phyloP scores from a whole-genome alignment of 2,797 vertebrate genomes.

The Pseudochirops cupreus region DNA sequence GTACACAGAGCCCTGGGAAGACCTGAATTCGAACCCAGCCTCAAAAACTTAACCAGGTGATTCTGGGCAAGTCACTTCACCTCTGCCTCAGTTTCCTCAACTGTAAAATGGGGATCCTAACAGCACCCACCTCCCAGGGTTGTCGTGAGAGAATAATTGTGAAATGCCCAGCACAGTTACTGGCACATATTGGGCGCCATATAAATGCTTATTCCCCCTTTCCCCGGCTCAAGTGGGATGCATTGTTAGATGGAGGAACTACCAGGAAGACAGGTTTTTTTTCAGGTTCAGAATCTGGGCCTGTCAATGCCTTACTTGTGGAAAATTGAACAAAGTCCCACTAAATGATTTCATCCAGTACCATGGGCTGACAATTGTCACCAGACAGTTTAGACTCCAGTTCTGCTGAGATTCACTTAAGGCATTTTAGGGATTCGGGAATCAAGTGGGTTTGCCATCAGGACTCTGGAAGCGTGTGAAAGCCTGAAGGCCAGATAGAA shows the following conservation, averaged over 20 bases:
- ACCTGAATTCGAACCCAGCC: neutral
- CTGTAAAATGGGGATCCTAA: neutral
- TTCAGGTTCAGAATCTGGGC: neutral
- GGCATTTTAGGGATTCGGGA: constrained; percentile 35
- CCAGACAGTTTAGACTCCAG: neutral
- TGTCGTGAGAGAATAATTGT: neutral
- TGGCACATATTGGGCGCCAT: neutral
- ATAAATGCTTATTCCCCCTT: neutral
- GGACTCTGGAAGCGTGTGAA: constrained; percentile 41
- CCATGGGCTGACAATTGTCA: neutral
- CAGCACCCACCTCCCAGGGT: neutral
- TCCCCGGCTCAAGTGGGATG: neutral
- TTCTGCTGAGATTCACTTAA: constrained; percentile 25
- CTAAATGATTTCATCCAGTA: neutral
- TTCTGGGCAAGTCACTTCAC: neutral
- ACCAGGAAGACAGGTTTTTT: neutral
- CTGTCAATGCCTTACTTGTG: neutral
- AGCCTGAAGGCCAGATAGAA: constrained; percentile 48
- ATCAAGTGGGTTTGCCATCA: constrained; percentile 21
- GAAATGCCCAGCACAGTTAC: neutral
- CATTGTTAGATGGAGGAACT: neutral
- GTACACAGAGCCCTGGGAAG: too few species aligned
- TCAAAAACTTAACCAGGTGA: neutral
- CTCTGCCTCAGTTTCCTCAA: neutral
- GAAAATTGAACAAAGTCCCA: neutral